A percentile compares a stretch with the other conserved stretches of the same genome.
Evolutionary conservation across 64 coral and sea anemone species (phyloP).

Genomic region (Dendronephthya gigantea): DNA sequence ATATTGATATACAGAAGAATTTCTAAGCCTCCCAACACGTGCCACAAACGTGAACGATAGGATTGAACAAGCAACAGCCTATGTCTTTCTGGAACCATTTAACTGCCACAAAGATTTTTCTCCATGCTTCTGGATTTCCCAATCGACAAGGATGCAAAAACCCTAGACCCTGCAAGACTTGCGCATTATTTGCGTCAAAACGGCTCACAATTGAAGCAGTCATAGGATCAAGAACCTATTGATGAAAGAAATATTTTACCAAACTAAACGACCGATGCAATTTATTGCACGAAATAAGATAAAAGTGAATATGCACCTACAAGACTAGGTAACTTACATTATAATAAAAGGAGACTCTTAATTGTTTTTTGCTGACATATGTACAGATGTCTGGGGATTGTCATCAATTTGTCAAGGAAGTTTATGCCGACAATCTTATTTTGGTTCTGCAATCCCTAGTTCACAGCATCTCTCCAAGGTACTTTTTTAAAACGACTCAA

Average conservation of each 20-base stretch:
- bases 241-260: too few relatives aligned
- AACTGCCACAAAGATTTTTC: neutral
- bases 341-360: conserved; percentile 15
- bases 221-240: conserved; percentile 15
- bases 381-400: neutral
- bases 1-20: neutral
- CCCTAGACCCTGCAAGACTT: conserved; percentile 10
- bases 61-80: neutral
- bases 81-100: neutral
- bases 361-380: neutral
- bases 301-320: neutral
- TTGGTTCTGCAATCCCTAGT: neutral
- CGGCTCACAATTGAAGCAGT: neutral
- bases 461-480: neutral
- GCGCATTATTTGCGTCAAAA: conserved; percentile 1
- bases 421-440: neutral
- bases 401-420: neutral
- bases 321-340: conserved; percentile 6
- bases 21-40: neutral
- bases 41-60: conserved; percentile 2
- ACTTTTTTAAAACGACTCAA: conserved; percentile 2
- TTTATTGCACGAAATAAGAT: neutral
- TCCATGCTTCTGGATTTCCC: neutral
- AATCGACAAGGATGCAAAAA: conserved; percentile 1
- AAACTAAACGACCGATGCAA: too few relatives aligned